phyloP scores from a whole-genome alignment of 2,888 invertebrate species.

The Muscina levida region DNA sequence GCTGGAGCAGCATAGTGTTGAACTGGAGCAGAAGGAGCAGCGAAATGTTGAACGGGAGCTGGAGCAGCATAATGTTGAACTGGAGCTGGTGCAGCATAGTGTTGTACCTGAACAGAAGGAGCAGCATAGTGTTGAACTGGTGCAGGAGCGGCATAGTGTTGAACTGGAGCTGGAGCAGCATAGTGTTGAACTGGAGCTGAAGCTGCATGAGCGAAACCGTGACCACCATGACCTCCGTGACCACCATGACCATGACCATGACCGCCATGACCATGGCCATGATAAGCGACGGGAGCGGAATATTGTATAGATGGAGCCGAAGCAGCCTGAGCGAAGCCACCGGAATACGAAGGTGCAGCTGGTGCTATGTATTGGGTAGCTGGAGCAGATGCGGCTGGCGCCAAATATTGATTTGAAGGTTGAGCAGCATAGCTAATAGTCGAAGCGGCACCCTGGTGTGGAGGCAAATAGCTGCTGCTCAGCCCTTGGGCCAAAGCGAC shows the following conservation, averaged over 20 bases:
- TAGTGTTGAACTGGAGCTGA: background rate
- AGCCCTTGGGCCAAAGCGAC: conserved; percentile 64
- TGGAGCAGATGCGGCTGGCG: conserved; percentile 47
- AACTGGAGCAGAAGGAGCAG: conserved; percentile 30
- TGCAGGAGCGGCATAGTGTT: background rate
- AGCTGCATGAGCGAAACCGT: conserved; percentile 50
- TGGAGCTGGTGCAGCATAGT: conserved; percentile 36
- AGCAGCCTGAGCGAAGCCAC: conserved; percentile 48
- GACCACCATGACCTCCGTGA: no score
- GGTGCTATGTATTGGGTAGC: conserved; percentile 23
- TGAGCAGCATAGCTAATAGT: background rate
- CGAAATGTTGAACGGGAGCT: conserved; percentile 16
- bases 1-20: background rate
- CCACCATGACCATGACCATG: no score
- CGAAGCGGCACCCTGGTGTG: conserved; percentile 51
- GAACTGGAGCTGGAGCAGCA: background rate
- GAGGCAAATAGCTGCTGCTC: conserved; percentile 70
- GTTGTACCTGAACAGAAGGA: conserved; percentile 15
- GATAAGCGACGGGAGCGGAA: conserved; percentile 2
- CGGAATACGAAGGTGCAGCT: conserved; percentile 38
- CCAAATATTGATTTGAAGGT: conserved; percentile 35
- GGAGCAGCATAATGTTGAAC: conserved; percentile 33
- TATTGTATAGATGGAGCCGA: conserved; percentile 20
- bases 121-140: background rate
- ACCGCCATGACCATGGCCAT: no score